Conservation (phyloP, 2,797 vertebrate genomes). For the Parotocinclus haroldoi region DNA sequence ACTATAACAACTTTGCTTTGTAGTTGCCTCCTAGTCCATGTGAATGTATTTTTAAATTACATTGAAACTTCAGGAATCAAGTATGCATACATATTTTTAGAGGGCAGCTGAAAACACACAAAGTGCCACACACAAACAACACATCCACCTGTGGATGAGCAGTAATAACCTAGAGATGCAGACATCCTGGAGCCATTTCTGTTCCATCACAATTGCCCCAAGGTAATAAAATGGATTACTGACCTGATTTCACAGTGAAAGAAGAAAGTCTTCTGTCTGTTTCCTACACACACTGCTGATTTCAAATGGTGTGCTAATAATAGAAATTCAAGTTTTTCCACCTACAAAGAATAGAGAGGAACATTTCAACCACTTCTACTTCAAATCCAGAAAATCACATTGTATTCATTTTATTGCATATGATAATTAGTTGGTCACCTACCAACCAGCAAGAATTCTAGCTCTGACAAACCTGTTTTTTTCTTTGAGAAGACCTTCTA, state of each 20-base stretch:
- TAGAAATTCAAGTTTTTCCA: too few relatives aligned
- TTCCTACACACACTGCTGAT: constrained; percentile 7
- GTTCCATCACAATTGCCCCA: constrained; percentile 21
- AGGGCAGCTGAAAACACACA: constrained; percentile 20
- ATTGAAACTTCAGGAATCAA: constrained; percentile 13
- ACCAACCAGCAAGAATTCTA: too few relatives aligned
- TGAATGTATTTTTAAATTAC: background rate
- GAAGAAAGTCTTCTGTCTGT: too few relatives aligned
- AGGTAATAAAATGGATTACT: constrained; percentile 32
- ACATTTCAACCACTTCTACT: too few relatives aligned
- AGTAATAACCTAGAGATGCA: constrained; percentile 37
- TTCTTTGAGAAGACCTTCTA: too few relatives aligned
- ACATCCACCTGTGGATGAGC: constrained; percentile 45
- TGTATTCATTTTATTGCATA: too few relatives aligned
- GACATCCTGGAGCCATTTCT: constrained; percentile 41
- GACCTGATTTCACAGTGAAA: constrained; percentile 33
- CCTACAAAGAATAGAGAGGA: too few relatives aligned
- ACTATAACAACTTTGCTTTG: too few relatives aligned
- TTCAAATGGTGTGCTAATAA: constrained; percentile 23
- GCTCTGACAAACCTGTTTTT: too few relatives aligned
- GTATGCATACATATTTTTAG: background rate
- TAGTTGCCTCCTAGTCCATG: background rate
- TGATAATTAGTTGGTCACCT: too few relatives aligned
- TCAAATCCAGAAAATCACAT: too few relatives aligned
- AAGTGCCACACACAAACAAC: constrained; percentile 21